Base-by-base conservation (phyloP, 2,888 invertebrate species). In the Drosophila tanythrix region DNA sequence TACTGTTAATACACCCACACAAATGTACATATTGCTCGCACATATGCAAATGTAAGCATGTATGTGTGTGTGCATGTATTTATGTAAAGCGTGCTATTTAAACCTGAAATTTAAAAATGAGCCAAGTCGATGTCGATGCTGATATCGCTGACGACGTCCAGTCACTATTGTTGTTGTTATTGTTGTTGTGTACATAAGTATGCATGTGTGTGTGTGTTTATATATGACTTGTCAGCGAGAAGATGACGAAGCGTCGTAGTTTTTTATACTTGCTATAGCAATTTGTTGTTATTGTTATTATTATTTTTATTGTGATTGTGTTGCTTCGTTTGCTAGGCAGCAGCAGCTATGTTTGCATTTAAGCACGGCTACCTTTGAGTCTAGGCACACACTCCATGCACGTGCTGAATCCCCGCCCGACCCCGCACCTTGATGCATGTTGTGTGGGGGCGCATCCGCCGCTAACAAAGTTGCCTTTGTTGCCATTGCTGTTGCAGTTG, bases 171-270 rank as follows among this genome's bases (percentile, higher is more conserved):
- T 43, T 57, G 43, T 43, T 55, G 21, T 21, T 21, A 21, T 25
- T 66, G 27, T 48, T 48, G 15, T 40, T 67, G 60, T 63, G 31
- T 52, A 59, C 40, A 40, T 40, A 64, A 38, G 43, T 21, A 57
- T 63, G 18, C 21, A 55, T 40, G 21, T 62, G 18, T 35, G 21
- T 59, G 13, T 50, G 33, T 48, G 21, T 7, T 21, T 21, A 15
- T 21, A 21, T 53, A 52, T 43, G 56, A 33, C 57, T 63, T 68
- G 62, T 69, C 68, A 66, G 60, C 53, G 70, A 31, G 31, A 59
- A 83, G 84, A 89, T 83, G 83, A 83, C 83, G 89, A 65, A 89
- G 81, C 83, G 62, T 68, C 64, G 67, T 60, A 55, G 53, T 67
- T 53, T 33, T 59, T 59, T 74, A 62, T 74, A 62, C 72, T 79